Conservation (phyloP, 64 coral and sea anemone genomes). For the Trachythela sp. region DNA sequence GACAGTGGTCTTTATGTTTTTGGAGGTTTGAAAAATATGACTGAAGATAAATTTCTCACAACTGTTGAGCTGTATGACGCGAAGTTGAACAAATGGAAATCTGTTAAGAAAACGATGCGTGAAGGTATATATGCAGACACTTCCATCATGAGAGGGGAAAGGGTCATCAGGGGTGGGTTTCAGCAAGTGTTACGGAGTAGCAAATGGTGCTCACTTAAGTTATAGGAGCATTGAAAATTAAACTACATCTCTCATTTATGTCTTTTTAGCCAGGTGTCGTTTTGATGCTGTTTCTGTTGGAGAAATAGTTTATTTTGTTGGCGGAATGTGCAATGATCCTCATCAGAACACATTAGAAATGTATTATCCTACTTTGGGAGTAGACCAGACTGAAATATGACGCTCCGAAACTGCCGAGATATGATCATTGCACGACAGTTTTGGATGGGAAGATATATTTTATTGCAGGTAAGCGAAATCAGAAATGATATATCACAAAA, state of each 20-base stretch:
- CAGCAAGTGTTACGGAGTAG: no score
- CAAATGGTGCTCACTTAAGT: no score
- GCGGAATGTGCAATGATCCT: conserved; percentile 45
- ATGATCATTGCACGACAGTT: conserved; percentile 57
- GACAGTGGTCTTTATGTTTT: not conserved
- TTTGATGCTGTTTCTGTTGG: conserved; percentile 60
- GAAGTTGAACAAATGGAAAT: not conserved
- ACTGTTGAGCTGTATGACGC: not conserved
- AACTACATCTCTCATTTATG: no score
- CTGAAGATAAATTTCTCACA: not conserved
- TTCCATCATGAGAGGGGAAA: no score
- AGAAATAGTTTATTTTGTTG: conserved; percentile 64
- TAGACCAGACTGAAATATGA: conserved; percentile 42
- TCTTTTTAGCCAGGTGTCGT: conserved; percentile 59
- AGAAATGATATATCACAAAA: not conserved
- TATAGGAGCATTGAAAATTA: no score
- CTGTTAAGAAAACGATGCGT: not conserved
- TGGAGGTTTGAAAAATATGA: not conserved
- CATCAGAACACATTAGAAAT: conserved; percentile 40
- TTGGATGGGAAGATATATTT: conserved; percentile 63
- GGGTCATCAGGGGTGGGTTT: no score
- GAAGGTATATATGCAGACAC: no score
- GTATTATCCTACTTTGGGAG: conserved; percentile 62
- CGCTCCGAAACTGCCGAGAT: conserved; percentile 54
- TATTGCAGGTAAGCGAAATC: conserved; percentile 63